Evolutionary conservation across 2,888 invertebrate species (phyloP), one percentile per base, ranked within the genome.

Genomic region (Agonopterix heracliana): DNA sequence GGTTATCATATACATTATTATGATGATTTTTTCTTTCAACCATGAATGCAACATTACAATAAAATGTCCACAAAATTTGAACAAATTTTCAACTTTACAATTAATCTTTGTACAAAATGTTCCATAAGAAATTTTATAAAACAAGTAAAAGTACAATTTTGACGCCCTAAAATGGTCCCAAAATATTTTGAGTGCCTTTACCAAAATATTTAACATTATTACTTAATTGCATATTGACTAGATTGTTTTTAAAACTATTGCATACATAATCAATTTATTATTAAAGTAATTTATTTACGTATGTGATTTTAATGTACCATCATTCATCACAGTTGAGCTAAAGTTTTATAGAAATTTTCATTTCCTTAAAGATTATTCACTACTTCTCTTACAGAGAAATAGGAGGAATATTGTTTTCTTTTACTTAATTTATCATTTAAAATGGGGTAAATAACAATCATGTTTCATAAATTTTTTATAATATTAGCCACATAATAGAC

Each of bases 161-260:
- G 48, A 48, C 44, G 45, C 40, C 46, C 40, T 48, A 48, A 50
- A 50, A 52, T 54, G 56, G 54, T 54, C 56, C 56, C 53, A 50
- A 54, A 54, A 53, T 47, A 50, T 49, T 45, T 46, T 41, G 44
- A 42, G 9, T 47, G 12, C 35, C 26, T 45, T 36, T 46, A 36
- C 38, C 47, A 47, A 49, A 43, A 48, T 47, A 41, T 48, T 45
- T 49, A 49, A 45, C 47, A 41, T 44, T 47, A 48, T 46, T 53
- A 57, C 36, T 47, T 54, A 52, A 26, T 26, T 26, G 26, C 26
- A 26, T 26, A 26, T 26, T 26, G 68, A 68, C 68, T 68, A 68
- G 68, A 63, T 48, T 48, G 50, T 57, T 54, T 51, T 50, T 48
- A 50, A 53, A 48, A 52, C 47, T 47, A 50, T 45, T 47, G 41